phyloP scores from a whole-genome alignment of 1,140 invertebrate species.

The Metopolophium dirhodum region DNA sequence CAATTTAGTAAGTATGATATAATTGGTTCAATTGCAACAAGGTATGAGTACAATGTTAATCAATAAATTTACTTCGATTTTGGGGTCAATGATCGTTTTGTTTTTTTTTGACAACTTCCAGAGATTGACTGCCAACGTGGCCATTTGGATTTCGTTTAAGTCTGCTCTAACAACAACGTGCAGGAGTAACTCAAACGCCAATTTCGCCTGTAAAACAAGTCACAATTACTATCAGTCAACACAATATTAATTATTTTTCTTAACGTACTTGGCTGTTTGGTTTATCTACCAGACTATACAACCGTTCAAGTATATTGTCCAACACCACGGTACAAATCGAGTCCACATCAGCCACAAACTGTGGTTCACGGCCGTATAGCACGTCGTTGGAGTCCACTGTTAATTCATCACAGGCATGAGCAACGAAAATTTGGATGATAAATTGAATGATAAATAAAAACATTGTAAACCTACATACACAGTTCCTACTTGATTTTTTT shows the following conservation, averaged over 20 bases:
- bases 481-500: neutral
- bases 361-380: slow-evolving; percentile 87
- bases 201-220: slow-evolving; percentile 64
- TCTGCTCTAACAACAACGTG: slow-evolving; percentile 76
- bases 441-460: neutral
- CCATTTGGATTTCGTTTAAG: slow-evolving; percentile 68
- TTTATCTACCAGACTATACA: slow-evolving; percentile 73
- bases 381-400: slow-evolving; percentile 91
- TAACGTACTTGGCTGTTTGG: slow-evolving; percentile 67
- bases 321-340: slow-evolving; percentile 79
- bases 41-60: neutral
- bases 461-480: neutral
- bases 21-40: neutral
- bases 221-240: neutral
- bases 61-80: slow-evolving; percentile 63
- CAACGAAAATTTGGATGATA: slow-evolving; percentile 31
- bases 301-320: slow-evolving; percentile 76
- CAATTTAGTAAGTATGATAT: neutral
- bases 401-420: slow-evolving; percentile 61
- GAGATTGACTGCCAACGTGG: slow-evolving; percentile 75
- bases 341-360: slow-evolving; percentile 83
- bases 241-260: neutral
- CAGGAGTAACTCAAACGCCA: slow-evolving; percentile 78
- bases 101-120: slow-evolving; percentile 78
- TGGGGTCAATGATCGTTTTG: slow-evolving; percentile 65